phyloP scores from a whole-genome alignment of 2,797 vertebrate genomes.

The Bovichtus diacanthus region DNA sequence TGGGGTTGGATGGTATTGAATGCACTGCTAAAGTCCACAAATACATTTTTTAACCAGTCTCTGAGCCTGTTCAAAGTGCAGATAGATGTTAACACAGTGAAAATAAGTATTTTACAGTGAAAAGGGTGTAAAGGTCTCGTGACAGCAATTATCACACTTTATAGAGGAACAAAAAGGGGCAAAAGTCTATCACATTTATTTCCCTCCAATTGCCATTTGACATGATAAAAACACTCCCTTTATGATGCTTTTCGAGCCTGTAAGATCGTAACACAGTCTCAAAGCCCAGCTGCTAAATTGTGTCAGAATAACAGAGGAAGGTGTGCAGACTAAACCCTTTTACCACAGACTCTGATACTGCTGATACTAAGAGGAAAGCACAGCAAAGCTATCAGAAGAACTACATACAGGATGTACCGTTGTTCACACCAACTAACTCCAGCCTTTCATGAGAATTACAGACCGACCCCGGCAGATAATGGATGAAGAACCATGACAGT shows the following conservation, averaged over 20 bases:
- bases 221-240: constrained; percentile 8
- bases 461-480: background rate
- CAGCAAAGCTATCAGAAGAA: constrained; percentile 12
- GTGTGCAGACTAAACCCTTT: constrained; percentile 34
- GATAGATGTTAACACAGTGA: background rate
- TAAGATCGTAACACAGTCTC: background rate
- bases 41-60: too few species aligned
- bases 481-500: background rate
- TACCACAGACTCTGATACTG: constrained; percentile 29
- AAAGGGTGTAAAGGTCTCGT: background rate
- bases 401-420: background rate
- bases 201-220: constrained; percentile 1
- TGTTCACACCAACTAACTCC: constrained; percentile 11
- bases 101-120: background rate
- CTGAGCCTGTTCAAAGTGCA: too few species aligned
- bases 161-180: background rate
- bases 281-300: background rate
- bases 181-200: constrained; percentile 7
- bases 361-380: background rate
- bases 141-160: background rate
- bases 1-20: too few species aligned
- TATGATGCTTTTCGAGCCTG: background rate
- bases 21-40: too few species aligned
- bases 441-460: constrained; percentile 10
- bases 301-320: constrained; percentile 15